phyloP scores from a whole-genome alignment of 2,113 vertebrate species.

The Hemiscyllium ocellatum region DNA sequence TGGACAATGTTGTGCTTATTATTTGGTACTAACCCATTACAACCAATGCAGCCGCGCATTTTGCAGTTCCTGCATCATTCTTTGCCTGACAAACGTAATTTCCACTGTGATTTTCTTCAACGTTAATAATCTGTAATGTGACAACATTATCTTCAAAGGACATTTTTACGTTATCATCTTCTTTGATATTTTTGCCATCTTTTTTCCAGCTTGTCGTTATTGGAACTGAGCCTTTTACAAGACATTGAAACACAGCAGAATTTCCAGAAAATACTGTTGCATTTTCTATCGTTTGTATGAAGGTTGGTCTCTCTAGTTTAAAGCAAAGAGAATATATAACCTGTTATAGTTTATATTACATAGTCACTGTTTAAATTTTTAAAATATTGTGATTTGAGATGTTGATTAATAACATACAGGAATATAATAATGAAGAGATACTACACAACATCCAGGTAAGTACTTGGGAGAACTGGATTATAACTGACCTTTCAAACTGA shows the following conservation, averaged over 20 bases:
- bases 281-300: constrained; percentile 86
- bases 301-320: constrained; percentile 78
- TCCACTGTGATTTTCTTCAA: constrained; percentile 70
- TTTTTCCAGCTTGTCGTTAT: constrained; percentile 86
- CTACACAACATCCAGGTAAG: background rate
- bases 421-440: background rate
- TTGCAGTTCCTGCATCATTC: constrained; percentile 90
- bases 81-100: constrained; percentile 89
- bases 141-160: constrained; percentile 77
- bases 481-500: constrained; percentile 86
- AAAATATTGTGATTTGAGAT: background rate
- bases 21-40: constrained; percentile 82
- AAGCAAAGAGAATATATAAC: constrained; percentile 46
- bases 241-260: constrained; percentile 71
- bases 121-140: constrained; percentile 66
- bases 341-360: background rate
- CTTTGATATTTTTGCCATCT: constrained; percentile 79
- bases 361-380: background rate
- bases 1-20: background rate
- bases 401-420: background rate
- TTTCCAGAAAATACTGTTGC: constrained; percentile 79
- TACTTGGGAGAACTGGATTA: background rate
- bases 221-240: constrained; percentile 82
- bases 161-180: constrained; percentile 81
- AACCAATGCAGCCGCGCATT: constrained; percentile 78